Evolutionary conservation across 2,888 invertebrate genomes (phyloP), one percentile per base, ranked within the genome.

Genomic region (Drosophila melanosoma): DNA sequence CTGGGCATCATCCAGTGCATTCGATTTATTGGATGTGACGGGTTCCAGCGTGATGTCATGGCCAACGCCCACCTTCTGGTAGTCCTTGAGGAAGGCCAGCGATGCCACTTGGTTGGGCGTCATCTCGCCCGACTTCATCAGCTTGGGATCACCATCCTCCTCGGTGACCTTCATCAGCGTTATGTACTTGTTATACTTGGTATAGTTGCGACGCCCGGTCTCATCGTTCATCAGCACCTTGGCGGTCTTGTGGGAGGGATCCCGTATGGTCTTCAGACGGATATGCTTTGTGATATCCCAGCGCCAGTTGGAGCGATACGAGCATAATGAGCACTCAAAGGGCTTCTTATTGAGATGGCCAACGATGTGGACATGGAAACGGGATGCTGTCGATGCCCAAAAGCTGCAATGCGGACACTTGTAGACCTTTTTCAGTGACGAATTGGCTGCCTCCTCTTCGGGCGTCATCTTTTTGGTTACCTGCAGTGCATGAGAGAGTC

Each of bases 221-320:
- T 98, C 97, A 92, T 98, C 98, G 58, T 97, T 98, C 96, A 98
- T 97, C 65, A 98, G 94, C 52, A 98, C 97, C 93, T 96, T 96
- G 58, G 96, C 97, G 74, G 95, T 95, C 87, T 95, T 95, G 93
- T 98, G 98, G 57, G 95, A 96, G 59, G 96, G 96, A 93, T 97
- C 98, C 76, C 97, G 95, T 29, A 96, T 96, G 10, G 97, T 96
- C 94, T 98, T 98, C 87, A 98, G 94, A 90, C 97, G 96, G 79
- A 99, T 98, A 93, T 99, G 99, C 93, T 99, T 98, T 33, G 98
- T 97, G 72, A 99, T 98, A 93, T 99, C 99, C 97, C 98, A 98
- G 78, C 98, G 95, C 98, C 98, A 99, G 92, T 99, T 99, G 35
- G 98, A 98, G 84, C 97, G 96, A 91, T 98, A 98, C 62, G 97